These are phyloP conservation scores for Arenicola marina DNA, from an alignment of 2,888 invertebrate species.

Conservation along the genomic window DNA sequence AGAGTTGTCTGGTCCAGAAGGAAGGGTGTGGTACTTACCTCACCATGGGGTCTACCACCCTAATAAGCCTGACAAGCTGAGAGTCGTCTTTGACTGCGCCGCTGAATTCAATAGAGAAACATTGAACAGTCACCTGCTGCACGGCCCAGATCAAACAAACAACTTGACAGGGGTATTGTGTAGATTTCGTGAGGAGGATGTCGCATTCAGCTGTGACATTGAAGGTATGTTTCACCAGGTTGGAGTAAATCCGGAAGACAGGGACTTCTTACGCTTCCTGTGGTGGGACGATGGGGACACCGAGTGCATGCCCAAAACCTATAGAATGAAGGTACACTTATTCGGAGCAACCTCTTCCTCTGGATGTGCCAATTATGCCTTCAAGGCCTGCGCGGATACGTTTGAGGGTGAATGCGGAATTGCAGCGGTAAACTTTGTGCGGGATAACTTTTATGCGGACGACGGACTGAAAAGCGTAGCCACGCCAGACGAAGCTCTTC, in stretches of 20 bases:
- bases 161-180: neutral
- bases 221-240: slow-evolving; percentile 10
- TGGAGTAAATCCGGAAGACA: neutral
- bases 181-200: slow-evolving; percentile 4
- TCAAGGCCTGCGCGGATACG: neutral
- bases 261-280: slow-evolving; percentile 6
- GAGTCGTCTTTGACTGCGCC: no score
- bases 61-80: neutral
- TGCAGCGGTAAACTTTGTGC: neutral
- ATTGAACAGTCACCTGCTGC: neutral
- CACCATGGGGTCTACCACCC: slow-evolving; percentile 6
- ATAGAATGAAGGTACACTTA: slow-evolving; percentile 6
- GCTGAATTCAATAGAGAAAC: neutral
- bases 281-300: neutral
- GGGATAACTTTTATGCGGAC: slow-evolving; percentile 1
- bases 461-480: slow-evolving; percentile 4
- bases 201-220: slow-evolving; percentile 7
- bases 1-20: neutral
- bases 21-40: slow-evolving; percentile 7
- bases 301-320: neutral
- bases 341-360: slow-evolving; percentile 2
- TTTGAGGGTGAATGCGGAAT: neutral
- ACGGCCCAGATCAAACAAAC: slow-evolving; percentile 10
- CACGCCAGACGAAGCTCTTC: no score
- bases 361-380: neutral